Evolutionary conservation across 2,888 invertebrate genomes (phyloP), one percentile per base, ranked within the genome.

Genomic region (Apantesis nais): DNA sequence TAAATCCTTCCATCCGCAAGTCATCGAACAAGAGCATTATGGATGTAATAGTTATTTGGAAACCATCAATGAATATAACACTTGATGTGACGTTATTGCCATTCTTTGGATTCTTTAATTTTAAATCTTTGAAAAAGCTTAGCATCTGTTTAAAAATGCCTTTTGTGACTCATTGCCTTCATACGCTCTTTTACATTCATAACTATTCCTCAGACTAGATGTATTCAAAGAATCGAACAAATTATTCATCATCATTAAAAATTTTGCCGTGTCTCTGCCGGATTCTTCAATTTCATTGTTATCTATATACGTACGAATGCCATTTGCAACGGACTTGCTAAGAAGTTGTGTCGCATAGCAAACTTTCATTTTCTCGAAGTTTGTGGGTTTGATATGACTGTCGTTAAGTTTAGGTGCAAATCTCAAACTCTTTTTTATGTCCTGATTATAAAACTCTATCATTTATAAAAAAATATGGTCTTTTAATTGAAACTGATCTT

Each of bases 361-460:
- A n/a, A 84, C 79, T 44, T 80, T 76, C 73, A 71, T 79, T 63
- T 76, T 83, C 72, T 86, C 79, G 52, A 74, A 77, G 41, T 79
- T 80, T 19, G 67, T 80, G 0, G 83, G 83, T 14, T 81, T 70
- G 0, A 84, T 78, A 67, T 86, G 85, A n/a, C 72, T 79, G 31
- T 83, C 70, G 0, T 80, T 84, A 4, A 86, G 67, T 72, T 86
- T 83, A 25, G 61, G 74, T 1, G 84, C 82, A n/a, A 74, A 71
- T 69, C 62, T 79, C 12, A 77, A 74, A 11, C 58, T 63, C 64
- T 77, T 74, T 19, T 71, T 34, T 67, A 73, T 82, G 70, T 84
- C 83, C 11, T 74, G 19, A 0, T 82, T 72, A 72, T 82, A 82
- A 69, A 82, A 80, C 41, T 79, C 37, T 66, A 22, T 67, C 58